Evolutionary conservation across 2,113 vertebrate species (phyloP), one percentile per base, ranked within the genome.

Genomic region (Ophthalmolycus amberensis): DNA sequence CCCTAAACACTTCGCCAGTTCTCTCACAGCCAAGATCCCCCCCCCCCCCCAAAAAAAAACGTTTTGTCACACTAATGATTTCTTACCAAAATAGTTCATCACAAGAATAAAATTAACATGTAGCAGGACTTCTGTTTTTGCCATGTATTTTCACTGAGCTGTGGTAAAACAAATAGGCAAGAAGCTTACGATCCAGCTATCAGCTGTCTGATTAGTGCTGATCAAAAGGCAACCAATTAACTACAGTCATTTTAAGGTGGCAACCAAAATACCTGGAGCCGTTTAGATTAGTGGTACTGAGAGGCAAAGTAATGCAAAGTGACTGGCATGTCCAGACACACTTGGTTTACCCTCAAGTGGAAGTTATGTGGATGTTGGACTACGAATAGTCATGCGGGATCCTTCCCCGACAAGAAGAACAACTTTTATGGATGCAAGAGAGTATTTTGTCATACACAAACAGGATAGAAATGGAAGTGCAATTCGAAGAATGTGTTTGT

Each of bases 131-230:
- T 50, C 67, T 66, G 46, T 37, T 34, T 63, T 62, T 42, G 58
- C 5, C 10, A 3, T 29, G 25, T 25, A 22, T 67, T 71, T 60
- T 62, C 34, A 3, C 71, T 52, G 64, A 54, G 75, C 16, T 46
- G 20, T 48, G 44, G 44, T 46, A 14, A 59, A 6, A 80, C 40
- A 58, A 22, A 71, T 69, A 64, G 1, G 22, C 40, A 29, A 25
- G 48, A 44, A 27, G 37, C 29, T 70, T 22, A 37, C 1, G 5
- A 77, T 79, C 50, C 69, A 72, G 34, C 75, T 4, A 37, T 9
- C 71, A 71, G 59, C 76, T 84, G 75, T 85, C 86, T 79, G 87
- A 84, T 86, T 82, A 83, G 29, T 3, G 20, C 3, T 25, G 60
- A 79, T 82, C 46, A 68, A 54, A 80, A 73, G 16, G 62, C 65